Evolutionary conservation across 30 jellyfish, hydroid and myxozoan genomes (phyloP).

Genomic region (Aurelia aurita complex sp. Pacific): DNA sequence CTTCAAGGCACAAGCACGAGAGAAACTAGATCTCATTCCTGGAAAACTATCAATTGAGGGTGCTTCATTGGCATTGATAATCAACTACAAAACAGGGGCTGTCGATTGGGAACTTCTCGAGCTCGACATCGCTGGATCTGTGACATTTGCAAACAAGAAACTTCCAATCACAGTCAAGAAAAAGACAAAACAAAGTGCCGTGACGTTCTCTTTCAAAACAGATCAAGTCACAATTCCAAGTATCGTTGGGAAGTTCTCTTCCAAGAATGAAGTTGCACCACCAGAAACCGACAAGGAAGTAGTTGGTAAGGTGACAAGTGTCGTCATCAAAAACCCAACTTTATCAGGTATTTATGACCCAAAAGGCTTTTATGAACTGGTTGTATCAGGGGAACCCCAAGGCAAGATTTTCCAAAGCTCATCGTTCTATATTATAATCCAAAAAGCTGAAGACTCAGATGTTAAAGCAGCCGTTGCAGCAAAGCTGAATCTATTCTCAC

Average conservation of each 20-base stretch:
- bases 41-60: slow-evolving; percentile 59
- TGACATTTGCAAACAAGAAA: slow-evolving; percentile 40
- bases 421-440: slow-evolving; percentile 45
- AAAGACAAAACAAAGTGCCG: slow-evolving; percentile 40
- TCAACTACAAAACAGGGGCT: slow-evolving; percentile 64
- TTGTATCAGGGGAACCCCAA: slow-evolving; percentile 58
- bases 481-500: slow-evolving; percentile 40
- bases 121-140: slow-evolving; percentile 30
- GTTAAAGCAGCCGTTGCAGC: slow-evolving; percentile 56
- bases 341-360: slow-evolving; percentile 67
- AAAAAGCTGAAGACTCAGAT: slow-evolving; percentile 54
- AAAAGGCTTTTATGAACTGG: slow-evolving; percentile 65
- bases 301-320: slow-evolving; percentile 35
- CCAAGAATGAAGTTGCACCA: slow-evolving; percentile 29
- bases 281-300: slow-evolving; percentile 32
- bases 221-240: slow-evolving; percentile 47
- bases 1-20: slow-evolving; percentile 40
- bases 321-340: slow-evolving; percentile 30
- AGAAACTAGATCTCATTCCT: slow-evolving; percentile 62
- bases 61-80: slow-evolving; percentile 20
- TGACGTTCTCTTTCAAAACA: slow-evolving; percentile 38
- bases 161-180: slow-evolving; percentile 36
- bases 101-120: slow-evolving; percentile 64
- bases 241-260: slow-evolving; percentile 21
- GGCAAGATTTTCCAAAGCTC: slow-evolving; percentile 49